phyloP scores from a whole-genome alignment of 2,888 invertebrate genomes.

The Drosophila limbata region DNA sequence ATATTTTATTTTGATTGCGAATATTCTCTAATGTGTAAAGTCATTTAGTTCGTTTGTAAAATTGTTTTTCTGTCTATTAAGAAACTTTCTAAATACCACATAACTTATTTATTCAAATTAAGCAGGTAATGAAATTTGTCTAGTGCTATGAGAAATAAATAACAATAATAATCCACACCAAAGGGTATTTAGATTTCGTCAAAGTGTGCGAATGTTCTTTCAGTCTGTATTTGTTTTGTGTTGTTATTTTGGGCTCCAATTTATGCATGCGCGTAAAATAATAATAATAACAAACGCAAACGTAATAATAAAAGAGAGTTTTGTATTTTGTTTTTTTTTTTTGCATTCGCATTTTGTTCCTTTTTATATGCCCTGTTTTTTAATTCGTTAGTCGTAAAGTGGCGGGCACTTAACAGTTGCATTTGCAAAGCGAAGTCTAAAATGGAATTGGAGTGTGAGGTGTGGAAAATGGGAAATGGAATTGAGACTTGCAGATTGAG shows the following conservation, averaged over 20 bases:
- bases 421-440: constrained; percentile 26
- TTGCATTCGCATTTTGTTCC: constrained; percentile 44
- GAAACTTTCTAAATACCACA: no score
- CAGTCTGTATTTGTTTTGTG: constrained; percentile 8
- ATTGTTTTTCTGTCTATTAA: neutral
- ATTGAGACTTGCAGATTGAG: constrained; percentile 12
- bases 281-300: constrained; percentile 62
- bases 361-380: constrained; percentile 38
- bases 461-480: constrained; percentile 6
- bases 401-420: constrained; percentile 70
- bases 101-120: no score
- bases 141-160: no score
- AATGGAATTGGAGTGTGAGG: neutral
- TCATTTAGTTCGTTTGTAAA: neutral
- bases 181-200: constrained; percentile 36
- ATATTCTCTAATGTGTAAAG: neutral
- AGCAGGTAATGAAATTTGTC: no score
- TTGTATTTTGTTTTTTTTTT: constrained; percentile 39
- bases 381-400: constrained; percentile 65
- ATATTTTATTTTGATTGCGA: constrained; percentile 1
- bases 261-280: constrained; percentile 70
- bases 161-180: no score
- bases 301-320: constrained; percentile 53
- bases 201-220: constrained; percentile 6
- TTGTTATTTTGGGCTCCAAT: constrained; percentile 40